Base-by-base conservation (phyloP, 30 jellyfish, hydroid and myxozoan genomes). In the Hydra vulgaris region DNA sequence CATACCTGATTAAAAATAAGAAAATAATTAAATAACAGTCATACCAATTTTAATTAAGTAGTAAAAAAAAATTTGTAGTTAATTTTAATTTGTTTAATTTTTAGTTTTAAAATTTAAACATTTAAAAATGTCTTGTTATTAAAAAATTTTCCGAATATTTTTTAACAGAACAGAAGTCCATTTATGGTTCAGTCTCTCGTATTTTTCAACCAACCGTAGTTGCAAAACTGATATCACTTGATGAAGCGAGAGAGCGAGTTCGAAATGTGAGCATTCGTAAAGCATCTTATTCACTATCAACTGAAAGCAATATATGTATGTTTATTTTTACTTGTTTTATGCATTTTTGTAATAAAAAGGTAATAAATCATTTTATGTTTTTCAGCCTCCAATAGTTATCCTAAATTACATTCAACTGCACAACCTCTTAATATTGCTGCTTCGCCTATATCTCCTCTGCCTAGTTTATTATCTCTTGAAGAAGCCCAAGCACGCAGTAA, bases 401-500 rank as follows among this genome's bases (percentile, higher is more conserved):
- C 85, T 52, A 86, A 89, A 40, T 85, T 93, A 15, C 97, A 88
- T 23, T 78, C 94, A 4, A 76, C 86, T 24, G 25, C 16, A 19
- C 53, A 23, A 15, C 85, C 85, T 23, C 98, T 95, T 1, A 80
- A 92, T 12, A 80, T 81, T 17, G 92, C 95, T 66, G 87, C 98
- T 23, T 68, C 80, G 15, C 98, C 98, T 19, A 81, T 92, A 54
- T 84, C 95, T 0, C 96, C 95, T 20, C 89, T 95, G 25, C 98
- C 98, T 18, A 87, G 90, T 71, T 90, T 92, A 20, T 88, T 92
- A 15, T 86, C 98, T 21, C 72, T 92, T 19, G 98, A 92, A 72
- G 98, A 92, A 52, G 98, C 98, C 8, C 95, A 83, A 70, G 98
- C 96, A 20, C 79, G 98, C 8, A 92, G 88, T 56, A 83, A 76